Evolutionary conservation across 2,888 invertebrate genomes (phyloP).

Genomic region (Rosalia funebris): DNA sequence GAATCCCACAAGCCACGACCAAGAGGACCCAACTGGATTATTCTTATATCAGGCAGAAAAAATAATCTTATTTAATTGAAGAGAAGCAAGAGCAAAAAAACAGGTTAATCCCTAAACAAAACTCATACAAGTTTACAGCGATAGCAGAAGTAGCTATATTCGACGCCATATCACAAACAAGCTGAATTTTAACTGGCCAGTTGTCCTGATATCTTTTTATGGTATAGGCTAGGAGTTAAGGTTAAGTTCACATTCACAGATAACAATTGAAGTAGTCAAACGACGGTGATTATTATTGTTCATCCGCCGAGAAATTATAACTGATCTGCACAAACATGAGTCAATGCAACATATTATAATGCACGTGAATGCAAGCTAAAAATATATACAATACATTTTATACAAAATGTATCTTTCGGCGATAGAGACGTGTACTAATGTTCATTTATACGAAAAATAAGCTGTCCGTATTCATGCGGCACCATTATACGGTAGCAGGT

Average conservation of each 20-base stretch:
- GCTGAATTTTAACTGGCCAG: no score
- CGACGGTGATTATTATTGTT: slow-evolving; percentile 20
- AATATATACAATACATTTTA: slow-evolving; percentile 28
- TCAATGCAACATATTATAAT: slow-evolving; percentile 26
- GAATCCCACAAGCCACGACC: no score
- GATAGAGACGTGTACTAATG: slow-evolving; percentile 4
- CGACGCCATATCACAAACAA: no score
- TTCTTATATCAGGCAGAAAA: no score
- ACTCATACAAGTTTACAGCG: no score
- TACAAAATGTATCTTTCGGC: slow-evolving; percentile 23
- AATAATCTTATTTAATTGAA: no score
- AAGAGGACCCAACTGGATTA: no score
- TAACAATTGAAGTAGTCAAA: slow-evolving; percentile 20
- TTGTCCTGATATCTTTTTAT: no score
- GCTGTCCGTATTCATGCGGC: slow-evolving; percentile 6
- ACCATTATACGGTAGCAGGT: slow-evolving; percentile 9
- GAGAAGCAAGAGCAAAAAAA: no score
- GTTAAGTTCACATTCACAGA: slow-evolving; percentile 26
- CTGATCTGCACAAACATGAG: slow-evolving; percentile 27
- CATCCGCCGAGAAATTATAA: slow-evolving; percentile 28
- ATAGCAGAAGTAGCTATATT: no score
- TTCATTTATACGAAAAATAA: slow-evolving; percentile 19
- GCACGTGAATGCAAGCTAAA: slow-evolving; percentile 30
- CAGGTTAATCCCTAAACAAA: no score
- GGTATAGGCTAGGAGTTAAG: no score